Evolutionary conservation across 2,888 invertebrate species (phyloP).

Genomic region (Melolontha melolontha): DNA sequence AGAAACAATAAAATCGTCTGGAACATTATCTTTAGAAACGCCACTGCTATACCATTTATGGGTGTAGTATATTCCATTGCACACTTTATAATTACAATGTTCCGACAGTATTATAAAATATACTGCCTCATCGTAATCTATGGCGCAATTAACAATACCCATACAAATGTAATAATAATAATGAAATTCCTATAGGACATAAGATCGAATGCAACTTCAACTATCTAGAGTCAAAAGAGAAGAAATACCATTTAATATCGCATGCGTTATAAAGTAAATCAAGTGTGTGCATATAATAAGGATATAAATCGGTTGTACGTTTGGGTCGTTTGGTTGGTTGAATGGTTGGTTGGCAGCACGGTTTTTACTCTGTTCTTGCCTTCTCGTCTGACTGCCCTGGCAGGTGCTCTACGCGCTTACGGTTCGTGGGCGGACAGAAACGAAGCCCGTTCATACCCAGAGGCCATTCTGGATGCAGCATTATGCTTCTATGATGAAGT

Average conservation of each 20-base stretch:
- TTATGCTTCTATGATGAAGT: constrained; percentile 35
- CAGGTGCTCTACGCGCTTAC: constrained; percentile 41
- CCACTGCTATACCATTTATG: constrained; percentile 9
- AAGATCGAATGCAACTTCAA: constrained; percentile 10
- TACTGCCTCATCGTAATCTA: constrained; percentile 26
- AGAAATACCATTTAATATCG: constrained; percentile 37
- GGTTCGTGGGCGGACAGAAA: constrained; percentile 41
- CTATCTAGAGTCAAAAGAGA: constrained; percentile 18
- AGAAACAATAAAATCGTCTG: constrained; percentile 29
- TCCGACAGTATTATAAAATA: constrained; percentile 24
- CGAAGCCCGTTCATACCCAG: constrained; percentile 34
- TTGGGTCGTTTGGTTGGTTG: constrained; percentile 31
- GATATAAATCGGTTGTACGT: constrained; percentile 37
- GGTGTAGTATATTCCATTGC: constrained; percentile 13
- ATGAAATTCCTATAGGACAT: constrained; percentile 23
- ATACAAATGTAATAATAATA: constrained; percentile 16
- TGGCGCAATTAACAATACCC: constrained; percentile 36
- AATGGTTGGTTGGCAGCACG: constrained; percentile 14
- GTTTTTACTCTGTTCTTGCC: constrained; percentile 6
- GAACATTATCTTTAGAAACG: constrained; percentile 7
- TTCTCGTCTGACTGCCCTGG: constrained; percentile 34
- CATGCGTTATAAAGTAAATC: constrained; percentile 38
- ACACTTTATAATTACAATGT: constrained; percentile 37
- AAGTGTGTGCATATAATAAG: constrained; percentile 37
- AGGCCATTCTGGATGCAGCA: constrained; percentile 22